phyloP scores from a whole-genome alignment of 1,140 invertebrate genomes.

The Polyergus mexicanus region DNA sequence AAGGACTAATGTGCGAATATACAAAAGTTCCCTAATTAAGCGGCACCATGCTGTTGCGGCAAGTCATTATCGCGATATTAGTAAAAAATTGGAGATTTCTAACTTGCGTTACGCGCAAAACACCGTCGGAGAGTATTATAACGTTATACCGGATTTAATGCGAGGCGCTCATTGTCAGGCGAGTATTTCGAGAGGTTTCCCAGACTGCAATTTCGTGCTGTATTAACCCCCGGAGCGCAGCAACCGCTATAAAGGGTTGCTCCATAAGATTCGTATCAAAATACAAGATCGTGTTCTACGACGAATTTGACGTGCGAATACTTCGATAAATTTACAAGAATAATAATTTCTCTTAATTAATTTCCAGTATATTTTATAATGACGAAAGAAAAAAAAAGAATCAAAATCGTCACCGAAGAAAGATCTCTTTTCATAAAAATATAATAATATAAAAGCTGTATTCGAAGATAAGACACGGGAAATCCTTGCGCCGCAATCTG shows the following conservation, averaged over 20 bases:
- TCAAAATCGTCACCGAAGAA: constrained; percentile 3
- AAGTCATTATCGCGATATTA: constrained; percentile 57
- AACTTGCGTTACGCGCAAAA: constrained; percentile 39
- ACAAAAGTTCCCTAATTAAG: constrained; percentile 59
- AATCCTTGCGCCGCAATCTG: constrained; percentile 19
- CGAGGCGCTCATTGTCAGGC: constrained; percentile 57
- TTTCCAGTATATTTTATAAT: background rate
- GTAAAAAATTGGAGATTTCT: constrained; percentile 48
- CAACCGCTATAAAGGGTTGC: constrained; percentile 9
- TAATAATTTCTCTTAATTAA: background rate
- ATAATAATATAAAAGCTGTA: background rate
- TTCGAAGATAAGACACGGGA: background rate
- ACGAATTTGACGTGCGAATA: background rate
- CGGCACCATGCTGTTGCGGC: constrained; percentile 29
- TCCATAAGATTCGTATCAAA: constrained; percentile 22
- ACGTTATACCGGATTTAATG: constrained; percentile 71
- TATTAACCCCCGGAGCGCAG: constrained; percentile 66
- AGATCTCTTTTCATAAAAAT: background rate
- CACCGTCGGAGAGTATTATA: constrained; percentile 56
- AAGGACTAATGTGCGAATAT: constrained; percentile 45
- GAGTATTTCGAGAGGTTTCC: constrained; percentile 67
- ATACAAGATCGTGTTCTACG: background rate
- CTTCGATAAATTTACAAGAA: constrained; percentile 15
- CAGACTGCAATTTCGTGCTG: constrained; percentile 71
- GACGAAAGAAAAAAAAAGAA: background rate